Conservation (phyloP, 1,140 invertebrate genomes). For the Trigoniulus corallinus region DNA sequence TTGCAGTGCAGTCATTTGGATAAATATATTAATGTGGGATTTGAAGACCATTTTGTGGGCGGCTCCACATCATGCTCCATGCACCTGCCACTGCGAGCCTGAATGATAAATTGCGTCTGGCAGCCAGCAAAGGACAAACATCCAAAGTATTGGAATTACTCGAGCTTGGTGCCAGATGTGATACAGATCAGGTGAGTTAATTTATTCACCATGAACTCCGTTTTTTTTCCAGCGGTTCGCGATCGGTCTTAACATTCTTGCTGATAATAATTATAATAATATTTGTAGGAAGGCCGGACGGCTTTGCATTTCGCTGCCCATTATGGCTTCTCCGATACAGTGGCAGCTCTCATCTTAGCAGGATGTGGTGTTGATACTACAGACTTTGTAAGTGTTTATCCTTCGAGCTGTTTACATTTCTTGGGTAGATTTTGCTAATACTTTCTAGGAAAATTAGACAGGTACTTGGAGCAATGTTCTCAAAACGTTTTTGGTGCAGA, state of each 20-base stretch:
- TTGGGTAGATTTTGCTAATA: too few species aligned
- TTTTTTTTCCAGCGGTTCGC: background rate
- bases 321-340: conserved; percentile 28
- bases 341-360: conserved; percentile 25
- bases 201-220: background rate
- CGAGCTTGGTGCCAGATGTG: conserved; percentile 17
- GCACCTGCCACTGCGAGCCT: too few species aligned
- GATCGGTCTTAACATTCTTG: too few species aligned
- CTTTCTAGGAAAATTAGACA: too few species aligned
- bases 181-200: conserved; percentile 18
- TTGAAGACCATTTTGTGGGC: too few species aligned
- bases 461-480: too few species aligned
- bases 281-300: conserved; percentile 31
- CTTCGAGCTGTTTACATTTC: background rate
- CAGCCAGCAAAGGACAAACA: conserved; percentile 21
- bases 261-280: too few species aligned
- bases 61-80: too few species aligned
- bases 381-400: conserved; percentile 23
- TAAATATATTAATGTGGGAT: too few species aligned
- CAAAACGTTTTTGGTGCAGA: too few species aligned
- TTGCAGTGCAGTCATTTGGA: too few species aligned
- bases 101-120: conserved; percentile 15
- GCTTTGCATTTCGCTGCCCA: conserved; percentile 31
- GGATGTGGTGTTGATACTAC: conserved; percentile 25
- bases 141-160: conserved; percentile 19